Base-by-base conservation (phyloP, 1,140 invertebrate genomes). In the Papilio xuthus region DNA sequence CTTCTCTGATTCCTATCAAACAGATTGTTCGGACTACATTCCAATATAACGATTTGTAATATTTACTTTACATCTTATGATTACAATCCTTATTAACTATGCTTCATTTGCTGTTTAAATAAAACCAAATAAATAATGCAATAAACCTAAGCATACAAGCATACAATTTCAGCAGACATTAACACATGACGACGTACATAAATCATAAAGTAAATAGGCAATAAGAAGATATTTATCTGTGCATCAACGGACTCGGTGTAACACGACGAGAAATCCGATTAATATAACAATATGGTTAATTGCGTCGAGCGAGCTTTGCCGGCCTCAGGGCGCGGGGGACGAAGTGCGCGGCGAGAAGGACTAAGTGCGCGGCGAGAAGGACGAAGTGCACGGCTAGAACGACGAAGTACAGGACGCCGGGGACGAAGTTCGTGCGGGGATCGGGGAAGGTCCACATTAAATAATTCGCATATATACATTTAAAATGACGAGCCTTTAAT, bases 201-300 rank as follows among this genome's bases (percentile, higher is more conserved):
- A 87, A 87, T 87, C 86, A 83, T 82, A 50, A 74, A 79, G 79
- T 80, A 83, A 85, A 86, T 79, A 85, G 79, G 74, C 81, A 87
- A 87, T 83, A 84, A 84, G 79, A 85, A 82, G 84, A 85, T 86
- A 80, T 82, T 84, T 83, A 87, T 87, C 86, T 83, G 60, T 78
- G 82, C 74, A 79, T 82, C 80, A 82, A 81, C 81, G 71, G 42
- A 60, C 70, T 4, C 75, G 47, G 12, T 78, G 77, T 79, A 79
- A 79, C 81, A 82, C 83, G 82, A 80, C 81, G 81, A 84, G 78
- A 84, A 82, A 86, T 82, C 81, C 79, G 80, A 86, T 84, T 83
- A 84, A 80, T 79, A 80, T 78, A 83, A 86, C 84, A 86, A 86
- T 86, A 83, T 72, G 41, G 70, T 47, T 72, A 72, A 72, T 72